These are phyloP conservation scores for Lagria hirta DNA, from an alignment of 2,888 invertebrate genomes.

Conservation along the genomic window DNA sequence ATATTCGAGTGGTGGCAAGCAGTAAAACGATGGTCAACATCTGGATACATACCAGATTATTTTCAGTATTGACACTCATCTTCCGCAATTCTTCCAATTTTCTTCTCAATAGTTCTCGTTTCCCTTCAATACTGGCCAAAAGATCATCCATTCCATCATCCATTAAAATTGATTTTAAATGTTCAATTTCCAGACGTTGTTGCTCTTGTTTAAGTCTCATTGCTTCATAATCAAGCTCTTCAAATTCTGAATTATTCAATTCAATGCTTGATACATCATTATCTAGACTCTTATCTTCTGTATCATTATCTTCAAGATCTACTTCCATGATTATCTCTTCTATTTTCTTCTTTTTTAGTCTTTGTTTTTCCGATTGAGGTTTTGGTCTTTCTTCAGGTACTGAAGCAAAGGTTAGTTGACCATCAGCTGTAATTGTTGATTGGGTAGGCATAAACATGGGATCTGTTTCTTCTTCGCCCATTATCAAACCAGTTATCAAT, in stretches of 20 bases:
- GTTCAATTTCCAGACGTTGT: slow-evolving; percentile 43
- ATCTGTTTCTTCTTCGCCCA: slow-evolving; percentile 61
- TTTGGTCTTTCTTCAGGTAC: slow-evolving; percentile 49
- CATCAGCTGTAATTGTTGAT: slow-evolving; percentile 60
- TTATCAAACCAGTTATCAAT: slow-evolving; percentile 72
- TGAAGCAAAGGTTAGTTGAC: slow-evolving; percentile 51
- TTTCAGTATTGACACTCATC: slow-evolving; percentile 43
- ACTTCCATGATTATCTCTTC: slow-evolving; percentile 31
- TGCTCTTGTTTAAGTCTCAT: slow-evolving; percentile 42
- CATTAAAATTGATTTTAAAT: slow-evolving; percentile 40
- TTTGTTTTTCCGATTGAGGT: slow-evolving; percentile 40
- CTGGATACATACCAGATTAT: too few species aligned
- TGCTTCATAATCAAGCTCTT: slow-evolving; percentile 43
- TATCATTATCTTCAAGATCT: slow-evolving; percentile 25
- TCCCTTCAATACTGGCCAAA: slow-evolving; percentile 48
- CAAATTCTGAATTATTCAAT: slow-evolving; percentile 41
- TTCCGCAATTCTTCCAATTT: slow-evolving; percentile 51
- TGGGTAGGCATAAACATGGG: slow-evolving; percentile 72
- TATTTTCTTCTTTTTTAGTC: slow-evolving; percentile 31
- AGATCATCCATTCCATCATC: slow-evolving; percentile 52
- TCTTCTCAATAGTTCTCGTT: slow-evolving; percentile 46
- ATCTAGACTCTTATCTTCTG: slow-evolving; percentile 23
- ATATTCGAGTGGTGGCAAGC: too few species aligned
- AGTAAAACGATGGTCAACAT: too few species aligned
- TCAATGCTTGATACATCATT: slow-evolving; percentile 37